Evolutionary conservation across 2,888 invertebrate genomes (phyloP), one percentile per base, ranked within the genome.

Genomic region (Muscina levida): DNA sequence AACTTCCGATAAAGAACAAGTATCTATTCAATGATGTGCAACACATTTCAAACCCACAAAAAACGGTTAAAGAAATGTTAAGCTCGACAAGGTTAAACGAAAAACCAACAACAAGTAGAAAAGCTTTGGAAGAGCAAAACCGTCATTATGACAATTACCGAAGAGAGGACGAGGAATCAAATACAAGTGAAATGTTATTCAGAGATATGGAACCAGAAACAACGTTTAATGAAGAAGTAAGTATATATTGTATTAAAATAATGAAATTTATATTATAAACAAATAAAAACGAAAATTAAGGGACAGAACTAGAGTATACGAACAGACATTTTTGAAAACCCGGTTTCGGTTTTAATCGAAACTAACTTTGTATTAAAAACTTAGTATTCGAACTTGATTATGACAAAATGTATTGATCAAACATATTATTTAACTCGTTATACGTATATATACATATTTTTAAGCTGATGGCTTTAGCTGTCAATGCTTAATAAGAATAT

Each of bases 11-110:
- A 74, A 82, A 1, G 59, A 42, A 10, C n/a, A 26, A 1, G 67
- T 73, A 67, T 53, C 82, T 0, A 42, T 83, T 10, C 77, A 77
- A 86, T 73, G 83, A 83, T 37, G 53, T 68, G 1, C 31, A 15
- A 2, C 79, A 24, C 11, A 19, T 13, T 11, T 19, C 22, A 10
- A 62, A 42, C 1, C 11, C 17, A 19, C 89, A 89, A 79, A 84
- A 75, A 1, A 84, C 82, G 11, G 85, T 90, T 11, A 86, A 86
- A 26, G 84, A 89, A 31, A 88, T 87, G 86, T 53, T 90, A 0
- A 87, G 87, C 42, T 89, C 90, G 15, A 90, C 90, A 4, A 88
- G 87, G 88, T 84, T 87, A 17, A 73, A 84, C 59, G 67, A 48
- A 6, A 15, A 71, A 8, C 46, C 67, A 0, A 68, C 62, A n/a